Conservation (phyloP, 2,888 invertebrate species). For the Orthosia incerta region DNA sequence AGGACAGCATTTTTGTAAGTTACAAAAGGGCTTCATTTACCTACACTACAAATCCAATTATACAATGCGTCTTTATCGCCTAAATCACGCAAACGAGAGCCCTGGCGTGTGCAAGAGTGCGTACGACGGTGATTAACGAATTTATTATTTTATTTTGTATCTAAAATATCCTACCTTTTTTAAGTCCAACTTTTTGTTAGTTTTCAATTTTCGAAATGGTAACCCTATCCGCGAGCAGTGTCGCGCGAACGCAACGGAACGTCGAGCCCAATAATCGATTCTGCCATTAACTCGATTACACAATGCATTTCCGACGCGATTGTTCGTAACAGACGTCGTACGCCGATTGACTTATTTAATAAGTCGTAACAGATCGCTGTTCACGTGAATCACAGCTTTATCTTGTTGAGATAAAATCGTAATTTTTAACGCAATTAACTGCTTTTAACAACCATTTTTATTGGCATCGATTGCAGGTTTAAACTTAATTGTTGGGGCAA, state of each 20-base stretch:
- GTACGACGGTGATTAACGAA: no score
- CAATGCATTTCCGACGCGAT: slow-evolving; percentile 74
- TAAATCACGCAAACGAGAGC: no score
- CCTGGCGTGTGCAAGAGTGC: no score
- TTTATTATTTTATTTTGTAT: no score
- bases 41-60: no score
- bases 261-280: slow-evolving; percentile 72
- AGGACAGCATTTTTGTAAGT: no score
- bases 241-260: slow-evolving; percentile 70
- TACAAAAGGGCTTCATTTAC: no score
- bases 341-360: slow-evolving; percentile 52
- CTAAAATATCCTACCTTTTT: no score
- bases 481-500: not conserved
- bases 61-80: no score
- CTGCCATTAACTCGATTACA: slow-evolving; percentile 73
- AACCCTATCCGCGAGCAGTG: slow-evolving; percentile 58
- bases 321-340: slow-evolving; percentile 59
- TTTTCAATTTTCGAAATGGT: no score
- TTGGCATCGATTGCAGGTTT: not conserved
- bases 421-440: not conserved
- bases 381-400: slow-evolving; percentile 4
- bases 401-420: not conserved
- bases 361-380: slow-evolving; percentile 32
- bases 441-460: not conserved
- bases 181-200: no score